Base-by-base conservation (phyloP, 2,888 invertebrate genomes). In the Xestia sexstrigata region DNA sequence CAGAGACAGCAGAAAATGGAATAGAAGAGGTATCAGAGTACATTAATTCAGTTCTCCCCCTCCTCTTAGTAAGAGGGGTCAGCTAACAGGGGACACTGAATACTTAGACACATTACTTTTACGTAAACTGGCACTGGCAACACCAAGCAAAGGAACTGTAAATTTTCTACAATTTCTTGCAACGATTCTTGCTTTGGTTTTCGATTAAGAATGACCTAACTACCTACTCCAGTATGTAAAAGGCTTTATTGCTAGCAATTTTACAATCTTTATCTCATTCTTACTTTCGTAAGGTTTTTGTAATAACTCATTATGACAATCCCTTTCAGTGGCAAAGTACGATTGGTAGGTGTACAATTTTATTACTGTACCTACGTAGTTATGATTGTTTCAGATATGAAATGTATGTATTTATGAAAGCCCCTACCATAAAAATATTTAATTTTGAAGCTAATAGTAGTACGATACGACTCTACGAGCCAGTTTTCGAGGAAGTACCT, bases 181-280 rank as follows among this genome's bases (percentile, higher is more conserved):
- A 60, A 30, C 13, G n/a, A 17, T 30, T 30, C 17, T 15, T 7
- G 6, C 7, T 26, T 60, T 60, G 26, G 26, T 17, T 60, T 30
- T 60, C 7, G 20, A 58, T 26, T 58, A 58, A 52, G 26, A n/a
- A 26, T 58, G n/a, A 35, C 35, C 35, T 3, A 35, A 2, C 35
- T 13, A 2, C 13, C 55, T 23, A 42, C 35, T 58, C 39, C 62
- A 78, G 55, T 55, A 13, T 74, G 68, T 26, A 74, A 26, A n/a
- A 47, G n/a, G 2, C 65, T 58, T 74, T 83, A 83, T n/a, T 15
- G 11, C 30, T 11, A 70, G 67, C 13, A 20, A 73, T 74, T 67
- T 70, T 23, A 35, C 15, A 67, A 60, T 39, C 17, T 30, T 73
- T 63, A 79, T 65, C 52, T 65, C 60, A 58, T 74, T 82, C 45